phyloP scores from a whole-genome alignment of 1,140 invertebrate genomes.

The Pteromalus puparum region DNA sequence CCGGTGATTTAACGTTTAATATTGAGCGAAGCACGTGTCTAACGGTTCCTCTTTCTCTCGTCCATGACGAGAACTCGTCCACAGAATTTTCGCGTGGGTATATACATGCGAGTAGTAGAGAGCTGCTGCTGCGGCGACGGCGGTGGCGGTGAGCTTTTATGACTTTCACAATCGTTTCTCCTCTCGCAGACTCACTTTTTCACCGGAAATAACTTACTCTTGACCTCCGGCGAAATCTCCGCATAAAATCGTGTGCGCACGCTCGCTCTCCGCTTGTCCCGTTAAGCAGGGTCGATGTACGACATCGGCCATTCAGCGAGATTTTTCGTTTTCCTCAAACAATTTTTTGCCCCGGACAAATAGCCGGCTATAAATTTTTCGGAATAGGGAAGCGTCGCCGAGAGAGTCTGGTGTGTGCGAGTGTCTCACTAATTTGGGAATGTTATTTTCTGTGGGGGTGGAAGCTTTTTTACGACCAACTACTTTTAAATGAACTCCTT shows the following conservation, averaged over 20 bases:
- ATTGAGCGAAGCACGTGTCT: not conserved
- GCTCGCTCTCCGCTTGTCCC: not conserved
- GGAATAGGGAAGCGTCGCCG: too few relatives aligned
- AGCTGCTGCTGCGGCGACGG: not conserved
- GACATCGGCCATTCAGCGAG: not conserved
- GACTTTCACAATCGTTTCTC: slow-evolving; percentile 17
- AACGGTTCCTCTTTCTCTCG: not conserved
- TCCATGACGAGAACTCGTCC: not conserved
- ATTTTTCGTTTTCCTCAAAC: slow-evolving; percentile 2
- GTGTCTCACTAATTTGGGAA: too few relatives aligned
- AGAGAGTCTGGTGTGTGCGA: too few relatives aligned
- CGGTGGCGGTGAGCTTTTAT: slow-evolving; percentile 4
- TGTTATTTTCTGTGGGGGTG: too few relatives aligned
- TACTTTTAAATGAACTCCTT: too few relatives aligned
- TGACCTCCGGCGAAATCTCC: slow-evolving; percentile 26
- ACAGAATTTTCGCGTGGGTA: not conserved
- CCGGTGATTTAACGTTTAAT: slow-evolving; percentile 5
- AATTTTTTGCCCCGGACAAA: not conserved
- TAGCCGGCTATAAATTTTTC: not conserved
- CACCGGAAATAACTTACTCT: slow-evolving; percentile 36
- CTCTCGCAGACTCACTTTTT: not conserved
- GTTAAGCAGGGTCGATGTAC: slow-evolving; percentile 12
- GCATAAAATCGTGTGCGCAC: not conserved
- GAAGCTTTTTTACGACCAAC: too few relatives aligned
- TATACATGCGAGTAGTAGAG: not conserved